These are phyloP conservation scores for Geotria australis DNA, from an alignment of 2,797 vertebrate genomes.

Conservation along the genomic window DNA sequence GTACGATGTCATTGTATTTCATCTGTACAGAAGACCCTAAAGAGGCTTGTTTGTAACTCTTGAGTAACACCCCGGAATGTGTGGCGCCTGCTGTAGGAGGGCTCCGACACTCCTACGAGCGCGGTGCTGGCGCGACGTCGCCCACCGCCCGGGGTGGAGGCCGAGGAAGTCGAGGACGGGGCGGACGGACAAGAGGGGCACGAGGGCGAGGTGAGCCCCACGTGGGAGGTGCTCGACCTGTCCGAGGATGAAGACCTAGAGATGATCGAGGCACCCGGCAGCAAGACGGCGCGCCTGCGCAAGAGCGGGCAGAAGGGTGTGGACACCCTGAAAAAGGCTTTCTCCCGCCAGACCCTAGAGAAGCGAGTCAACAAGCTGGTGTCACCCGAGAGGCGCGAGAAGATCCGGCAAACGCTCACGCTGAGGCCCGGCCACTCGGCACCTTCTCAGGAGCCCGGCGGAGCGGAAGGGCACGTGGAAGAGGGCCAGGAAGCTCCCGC, in stretches of 20 bases:
- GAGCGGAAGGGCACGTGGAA: not conserved
- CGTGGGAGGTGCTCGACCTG: not conserved
- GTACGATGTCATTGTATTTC: too few relatives aligned
- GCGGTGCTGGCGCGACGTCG: not conserved
- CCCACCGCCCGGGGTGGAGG: not conserved
- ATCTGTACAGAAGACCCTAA: too few relatives aligned
- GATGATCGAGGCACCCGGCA: not conserved
- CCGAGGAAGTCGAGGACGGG: not conserved
- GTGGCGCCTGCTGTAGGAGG: not conserved
- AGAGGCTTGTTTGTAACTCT: too few relatives aligned
- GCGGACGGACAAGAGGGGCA: not conserved
- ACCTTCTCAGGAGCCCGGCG: too few relatives aligned
- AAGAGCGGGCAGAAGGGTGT: not conserved
- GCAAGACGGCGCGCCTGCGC: not conserved
- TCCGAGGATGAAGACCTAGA: not conserved
- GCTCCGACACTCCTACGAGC: not conserved
- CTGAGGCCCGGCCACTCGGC: not conserved
- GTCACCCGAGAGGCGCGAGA: slow-evolving; percentile 49
- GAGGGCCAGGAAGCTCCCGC: not conserved
- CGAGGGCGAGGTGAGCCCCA: not conserved
- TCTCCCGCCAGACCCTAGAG: not conserved
- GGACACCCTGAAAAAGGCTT: not conserved
- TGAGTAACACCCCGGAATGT: too few relatives aligned
- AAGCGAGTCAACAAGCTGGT: slow-evolving; percentile 37
- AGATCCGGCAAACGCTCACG: slow-evolving; percentile 36